A percentile compares a stretch with the other conserved stretches of the same genome.
These are phyloP conservation scores for Lateolabrax maculatus DNA, from an alignment of 2,797 vertebrate genomes.

Conservation along the genomic window DNA sequence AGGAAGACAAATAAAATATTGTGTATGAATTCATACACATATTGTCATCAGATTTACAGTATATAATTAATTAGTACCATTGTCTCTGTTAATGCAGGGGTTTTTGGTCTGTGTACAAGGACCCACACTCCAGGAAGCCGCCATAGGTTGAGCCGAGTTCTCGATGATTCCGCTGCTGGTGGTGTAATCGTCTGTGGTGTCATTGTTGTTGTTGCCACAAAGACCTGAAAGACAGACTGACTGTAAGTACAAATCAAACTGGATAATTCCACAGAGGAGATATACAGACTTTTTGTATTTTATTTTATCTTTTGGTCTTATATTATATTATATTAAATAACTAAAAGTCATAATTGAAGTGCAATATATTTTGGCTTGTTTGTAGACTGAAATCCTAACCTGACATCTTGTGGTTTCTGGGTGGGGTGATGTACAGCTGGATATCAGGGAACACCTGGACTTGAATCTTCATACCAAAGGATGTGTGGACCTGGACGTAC, in stretches of 20 bases:
- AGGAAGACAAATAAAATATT: not conserved
- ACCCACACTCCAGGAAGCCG: constrained; percentile 83
- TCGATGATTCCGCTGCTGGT: constrained; percentile 86
- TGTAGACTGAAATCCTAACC: constrained; percentile 60
- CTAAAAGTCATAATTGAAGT: not conserved
- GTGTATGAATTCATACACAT: not conserved
- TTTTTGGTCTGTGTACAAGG: constrained; percentile 16
- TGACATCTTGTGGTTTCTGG: constrained; percentile 54
- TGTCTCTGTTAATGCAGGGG: constrained; percentile 81
- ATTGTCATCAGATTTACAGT: not conserved
- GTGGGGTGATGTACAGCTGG: constrained; percentile 78
- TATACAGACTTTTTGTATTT: not conserved
- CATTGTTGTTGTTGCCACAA: constrained; percentile 87
- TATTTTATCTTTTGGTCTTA: too few relatives aligned
- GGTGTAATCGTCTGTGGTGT: constrained; percentile 87
- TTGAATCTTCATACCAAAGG: constrained; percentile 79
- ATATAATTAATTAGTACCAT: constrained; percentile 68
- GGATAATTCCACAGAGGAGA: not conserved
- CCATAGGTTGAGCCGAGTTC: constrained; percentile 81
- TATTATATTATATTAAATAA: too few relatives aligned
- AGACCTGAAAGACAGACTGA: constrained; percentile 78
- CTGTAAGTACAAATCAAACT: not conserved
- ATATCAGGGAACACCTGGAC: constrained; percentile 79
- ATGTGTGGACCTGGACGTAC: constrained; percentile 78
- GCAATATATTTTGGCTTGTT: not conserved